Percentiles rank a stretch among this genome's conserved stretches.
phyloP scores from a whole-genome alignment of 2,888 invertebrate genomes.

The Thysanoteuthis rhombus region DNA sequence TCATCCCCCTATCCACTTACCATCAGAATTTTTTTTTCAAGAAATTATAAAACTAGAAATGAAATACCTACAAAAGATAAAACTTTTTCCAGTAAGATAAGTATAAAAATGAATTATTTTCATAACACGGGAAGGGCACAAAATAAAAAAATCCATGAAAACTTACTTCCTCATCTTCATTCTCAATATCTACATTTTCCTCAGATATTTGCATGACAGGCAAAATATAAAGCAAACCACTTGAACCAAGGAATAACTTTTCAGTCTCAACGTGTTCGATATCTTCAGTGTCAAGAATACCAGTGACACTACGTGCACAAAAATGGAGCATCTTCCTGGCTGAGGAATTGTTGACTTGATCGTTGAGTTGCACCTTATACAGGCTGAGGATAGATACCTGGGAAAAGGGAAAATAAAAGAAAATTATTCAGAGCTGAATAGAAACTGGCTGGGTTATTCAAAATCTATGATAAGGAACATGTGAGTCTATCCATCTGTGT shows the following conservation, averaged over 20 bases:
- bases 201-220: constrained; percentile 34
- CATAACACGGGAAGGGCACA: neutral
- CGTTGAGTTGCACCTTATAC: constrained; percentile 42
- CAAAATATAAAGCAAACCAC: constrained; percentile 54
- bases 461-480: no score
- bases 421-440: neutral
- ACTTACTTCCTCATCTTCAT: neutral
- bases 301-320: constrained; percentile 49
- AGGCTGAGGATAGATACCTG: constrained; percentile 54
- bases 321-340: constrained; percentile 42
- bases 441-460: neutral
- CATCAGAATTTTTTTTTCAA: no score
- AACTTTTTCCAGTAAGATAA: no score
- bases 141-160: neutral
- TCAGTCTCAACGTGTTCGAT: constrained; percentile 40
- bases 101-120: neutral
- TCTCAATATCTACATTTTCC: neutral
- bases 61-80: no score
- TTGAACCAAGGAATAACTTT: constrained; percentile 46
- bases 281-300: constrained; percentile 42
- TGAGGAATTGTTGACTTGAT: neutral
- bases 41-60: no score
- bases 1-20: no score
- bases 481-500: neutral
- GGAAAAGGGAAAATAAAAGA: neutral